Evolutionary conservation across 2,113 vertebrate genomes (phyloP).

Genomic region (Poecile atricapillus): DNA sequence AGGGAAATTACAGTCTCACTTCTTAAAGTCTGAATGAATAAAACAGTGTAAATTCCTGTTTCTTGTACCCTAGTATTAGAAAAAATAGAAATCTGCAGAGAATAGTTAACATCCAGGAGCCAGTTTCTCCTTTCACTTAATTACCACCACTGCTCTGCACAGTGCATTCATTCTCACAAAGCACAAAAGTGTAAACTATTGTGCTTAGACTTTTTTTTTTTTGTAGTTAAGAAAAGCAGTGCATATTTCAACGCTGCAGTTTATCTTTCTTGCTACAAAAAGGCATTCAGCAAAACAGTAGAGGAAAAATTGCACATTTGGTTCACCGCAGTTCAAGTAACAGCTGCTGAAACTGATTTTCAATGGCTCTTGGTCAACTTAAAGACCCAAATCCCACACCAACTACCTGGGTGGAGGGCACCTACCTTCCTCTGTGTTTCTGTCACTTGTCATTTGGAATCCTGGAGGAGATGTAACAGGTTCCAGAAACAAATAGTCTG

Average conservation of each 20-base stretch:
- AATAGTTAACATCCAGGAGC: not conserved
- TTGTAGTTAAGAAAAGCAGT: not conserved
- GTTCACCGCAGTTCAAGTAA: not conserved
- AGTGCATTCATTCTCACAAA: not conserved
- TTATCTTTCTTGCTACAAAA: not conserved
- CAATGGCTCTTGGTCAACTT: not conserved
- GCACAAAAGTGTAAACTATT: not conserved
- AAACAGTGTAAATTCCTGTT: not conserved
- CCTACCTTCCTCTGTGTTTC: not conserved
- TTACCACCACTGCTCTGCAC: not conserved
- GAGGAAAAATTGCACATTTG: not conserved
- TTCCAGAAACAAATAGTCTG: not conserved
- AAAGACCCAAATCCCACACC: not conserved
- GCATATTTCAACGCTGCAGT: not conserved
- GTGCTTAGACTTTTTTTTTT: not conserved
- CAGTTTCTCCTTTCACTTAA: not conserved
- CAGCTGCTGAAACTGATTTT: not conserved
- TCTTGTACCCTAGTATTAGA: not conserved
- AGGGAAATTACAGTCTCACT: not conserved
- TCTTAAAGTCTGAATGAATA: not conserved
- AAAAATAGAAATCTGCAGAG: not conserved
- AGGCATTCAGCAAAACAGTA: not conserved
- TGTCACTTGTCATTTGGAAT: not conserved
- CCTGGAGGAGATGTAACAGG: not conserved
- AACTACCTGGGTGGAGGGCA: not conserved